Evolutionary conservation across 2,113 vertebrate species (phyloP).

Genomic region (Nycticryphes semicollaris): DNA sequence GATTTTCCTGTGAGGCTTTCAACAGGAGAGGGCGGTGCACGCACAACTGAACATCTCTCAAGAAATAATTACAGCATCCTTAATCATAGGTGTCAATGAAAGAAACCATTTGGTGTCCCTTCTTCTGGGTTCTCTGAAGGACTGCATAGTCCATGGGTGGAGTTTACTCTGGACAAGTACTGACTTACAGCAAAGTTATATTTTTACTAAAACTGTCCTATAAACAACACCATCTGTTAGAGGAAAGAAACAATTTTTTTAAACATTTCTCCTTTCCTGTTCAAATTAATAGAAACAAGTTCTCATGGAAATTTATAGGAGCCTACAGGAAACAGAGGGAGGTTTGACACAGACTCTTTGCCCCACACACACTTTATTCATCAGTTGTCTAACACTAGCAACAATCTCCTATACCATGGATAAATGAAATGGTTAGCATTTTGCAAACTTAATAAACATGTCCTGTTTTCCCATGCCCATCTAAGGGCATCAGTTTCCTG

Average conservation of each 20-base stretch:
- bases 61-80: background rate
- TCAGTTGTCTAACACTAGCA: background rate
- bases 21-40: conserved; percentile 14
- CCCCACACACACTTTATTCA: background rate
- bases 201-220: background rate
- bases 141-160: background rate
- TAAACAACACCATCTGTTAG: background rate
- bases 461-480: background rate
- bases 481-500: background rate
- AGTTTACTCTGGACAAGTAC: background rate
- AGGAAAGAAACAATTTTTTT: background rate
- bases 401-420: background rate
- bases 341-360: background rate
- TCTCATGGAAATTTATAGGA: background rate
- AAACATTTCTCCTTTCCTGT: background rate
- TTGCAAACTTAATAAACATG: background rate
- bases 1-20: background rate
- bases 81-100: background rate
- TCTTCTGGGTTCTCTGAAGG: background rate
- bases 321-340: background rate
- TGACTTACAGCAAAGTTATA: background rate
- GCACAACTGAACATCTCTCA: background rate
- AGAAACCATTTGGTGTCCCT: background rate
- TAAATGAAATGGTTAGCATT: background rate
- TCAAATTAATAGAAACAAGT: background rate